Evolutionary conservation across 2,797 vertebrate genomes (phyloP).

Genomic region (Craterocephalus amniculus): DNA sequence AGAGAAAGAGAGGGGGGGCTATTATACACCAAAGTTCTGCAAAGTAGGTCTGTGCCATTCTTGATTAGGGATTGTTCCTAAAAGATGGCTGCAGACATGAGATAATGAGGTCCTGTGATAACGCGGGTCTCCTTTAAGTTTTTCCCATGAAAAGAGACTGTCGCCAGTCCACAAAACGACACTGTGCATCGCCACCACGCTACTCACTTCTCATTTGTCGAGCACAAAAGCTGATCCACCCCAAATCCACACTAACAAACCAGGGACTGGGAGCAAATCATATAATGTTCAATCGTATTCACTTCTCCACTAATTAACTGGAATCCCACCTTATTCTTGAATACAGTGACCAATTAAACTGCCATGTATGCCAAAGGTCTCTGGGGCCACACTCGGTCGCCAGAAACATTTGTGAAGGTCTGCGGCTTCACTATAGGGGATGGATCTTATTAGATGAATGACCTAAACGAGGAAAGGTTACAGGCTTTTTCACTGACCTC

Average conservation of each 20-base stretch:
- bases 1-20: constrained; percentile 21
- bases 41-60: constrained; percentile 82
- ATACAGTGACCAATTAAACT: constrained; percentile 93
- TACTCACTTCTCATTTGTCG: constrained; percentile 94
- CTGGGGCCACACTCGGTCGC: constrained; percentile 84
- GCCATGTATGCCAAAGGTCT: constrained; percentile 90
- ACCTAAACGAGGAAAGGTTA: constrained; percentile 77
- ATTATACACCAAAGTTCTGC: constrained; percentile 68
- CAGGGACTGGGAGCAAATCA: constrained; percentile 84
- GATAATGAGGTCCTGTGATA: constrained; percentile 90
- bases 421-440: constrained; percentile 85
- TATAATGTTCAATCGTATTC: constrained; percentile 91
- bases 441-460: constrained; percentile 92
- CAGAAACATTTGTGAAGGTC: constrained; percentile 90
- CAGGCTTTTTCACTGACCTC: constrained; percentile 79
- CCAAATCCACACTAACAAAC: constrained; percentile 92
- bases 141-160: constrained; percentile 89
- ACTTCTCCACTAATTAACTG: constrained; percentile 96
- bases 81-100: constrained; percentile 89
- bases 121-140: constrained; percentile 85
- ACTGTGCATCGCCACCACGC: constrained; percentile 89
- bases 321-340: constrained; percentile 89
- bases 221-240: constrained; percentile 93
- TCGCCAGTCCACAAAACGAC: constrained; percentile 90
- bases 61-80: constrained; percentile 84